A percentile compares a stretch with the other conserved stretches of the same genome.
These are phyloP conservation scores for Thripadectes ignobilis DNA, from an alignment of 2,797 vertebrate species.

Conservation along the genomic window DNA sequence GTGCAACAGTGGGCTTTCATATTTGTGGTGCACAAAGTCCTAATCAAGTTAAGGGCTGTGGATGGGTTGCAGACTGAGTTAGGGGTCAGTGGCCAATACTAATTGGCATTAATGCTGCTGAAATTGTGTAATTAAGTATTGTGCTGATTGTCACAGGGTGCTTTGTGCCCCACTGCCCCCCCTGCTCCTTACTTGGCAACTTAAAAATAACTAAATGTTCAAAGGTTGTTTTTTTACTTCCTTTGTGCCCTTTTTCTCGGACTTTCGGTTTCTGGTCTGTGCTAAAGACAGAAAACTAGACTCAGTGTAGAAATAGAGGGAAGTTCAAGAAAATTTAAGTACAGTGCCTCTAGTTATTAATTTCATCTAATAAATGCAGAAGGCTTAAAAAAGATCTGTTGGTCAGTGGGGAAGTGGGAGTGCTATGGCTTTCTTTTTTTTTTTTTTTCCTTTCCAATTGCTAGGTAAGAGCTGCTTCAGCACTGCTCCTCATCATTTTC, in stretches of 20 bases:
- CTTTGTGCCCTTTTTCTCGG: not conserved
- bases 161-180: not conserved
- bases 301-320: not conserved
- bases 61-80: not conserved
- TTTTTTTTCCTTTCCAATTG: not conserved
- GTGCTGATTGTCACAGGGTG: not conserved
- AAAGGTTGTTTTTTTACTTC: not conserved
- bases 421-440: not conserved
- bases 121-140: not conserved
- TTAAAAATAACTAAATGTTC: not conserved
- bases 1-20: not conserved
- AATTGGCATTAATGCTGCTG: not conserved
- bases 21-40: not conserved
- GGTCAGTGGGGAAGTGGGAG: not conserved
- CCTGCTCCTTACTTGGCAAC: not conserved
- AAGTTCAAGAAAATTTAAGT: not conserved
- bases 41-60: not conserved
- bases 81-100: not conserved
- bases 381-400: not conserved
- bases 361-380: not conserved
- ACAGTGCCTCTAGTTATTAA: not conserved
- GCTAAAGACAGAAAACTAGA: not conserved
- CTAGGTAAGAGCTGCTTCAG: not conserved
- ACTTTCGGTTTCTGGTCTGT: not conserved
- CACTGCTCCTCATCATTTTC: not conserved